Evolutionary conservation across 1,140 invertebrate genomes (phyloP), one percentile per base, ranked within the genome.

Genomic region (Pseudomyrmex pallidus): DNA sequence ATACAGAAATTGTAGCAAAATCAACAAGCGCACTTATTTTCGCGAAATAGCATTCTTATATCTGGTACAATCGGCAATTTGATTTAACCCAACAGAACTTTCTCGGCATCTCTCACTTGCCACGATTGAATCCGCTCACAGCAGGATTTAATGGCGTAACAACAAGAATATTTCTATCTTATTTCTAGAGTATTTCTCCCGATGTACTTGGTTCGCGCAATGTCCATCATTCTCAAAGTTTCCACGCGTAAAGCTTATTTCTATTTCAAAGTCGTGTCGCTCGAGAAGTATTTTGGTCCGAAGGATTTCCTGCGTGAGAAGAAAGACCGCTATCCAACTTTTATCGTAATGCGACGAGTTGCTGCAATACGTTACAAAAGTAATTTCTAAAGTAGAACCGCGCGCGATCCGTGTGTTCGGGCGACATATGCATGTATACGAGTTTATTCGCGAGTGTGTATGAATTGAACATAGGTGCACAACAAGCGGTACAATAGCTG

Each of bases 291-390:
- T 84, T 72, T 80, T 87, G 74, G 48, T 57, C 61, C 82, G 22
- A 17, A 22, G 50, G 56, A 68, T 87, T 87, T 84, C 73, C 20
- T 61, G 61, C 59, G 20, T 20, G 62, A 67, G 70, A 68, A 12
- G 52, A n/a, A 83, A 57, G 61, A 82, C 57, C 22, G 54, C 46
- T 22, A 73, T 74, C 59, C 80, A 62, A 67, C 83, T 76, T 77
- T 72, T 61, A 87, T 84, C 70, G 61, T 74, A 78, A 84, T 68
- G 73, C 74, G 86, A 63, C 54, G 56, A 35, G 73, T 77, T 44
- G 59, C 13, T 61, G 64, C 59, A 76, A 85, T 87, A 87, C 66
- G 87, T 87, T 57, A 66, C 59, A 15, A 66, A 83, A 83, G 82
- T 83, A 83, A 83, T 83, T 83, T 83, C 22, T 80, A 80, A 80